These are phyloP conservation scores for Saturnia japonica DNA, from an alignment of 2,888 invertebrate species.

Conservation along the genomic window DNA sequence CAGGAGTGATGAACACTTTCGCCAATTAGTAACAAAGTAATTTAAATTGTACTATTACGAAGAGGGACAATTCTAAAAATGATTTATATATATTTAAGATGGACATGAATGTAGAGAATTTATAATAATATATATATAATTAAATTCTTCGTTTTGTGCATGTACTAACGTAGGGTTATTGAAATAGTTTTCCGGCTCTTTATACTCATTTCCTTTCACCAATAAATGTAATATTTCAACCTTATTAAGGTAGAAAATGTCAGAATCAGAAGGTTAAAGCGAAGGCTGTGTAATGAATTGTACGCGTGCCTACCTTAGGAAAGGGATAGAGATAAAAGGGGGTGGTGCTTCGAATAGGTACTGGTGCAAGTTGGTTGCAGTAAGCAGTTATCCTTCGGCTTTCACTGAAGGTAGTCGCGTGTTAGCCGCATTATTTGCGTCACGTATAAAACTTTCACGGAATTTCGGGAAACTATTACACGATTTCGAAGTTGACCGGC, in stretches of 20 bases:
- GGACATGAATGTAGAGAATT: background rate
- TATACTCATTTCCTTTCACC: slow-evolving; percentile 25
- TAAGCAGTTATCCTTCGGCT: slow-evolving; percentile 64
- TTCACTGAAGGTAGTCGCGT: slow-evolving; percentile 51
- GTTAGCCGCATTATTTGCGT: slow-evolving; percentile 32
- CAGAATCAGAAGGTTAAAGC: slow-evolving; percentile 55
- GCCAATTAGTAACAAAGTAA: too few species aligned
- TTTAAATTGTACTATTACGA: too few species aligned
- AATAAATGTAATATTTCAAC: slow-evolving; percentile 29
- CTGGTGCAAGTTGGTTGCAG: slow-evolving; percentile 62
- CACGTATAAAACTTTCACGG: slow-evolving; percentile 74
- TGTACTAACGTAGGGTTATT: background rate
- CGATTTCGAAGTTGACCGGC: slow-evolving; percentile 54
- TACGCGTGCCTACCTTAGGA: slow-evolving; percentile 47
- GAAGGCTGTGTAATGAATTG: slow-evolving; percentile 55
- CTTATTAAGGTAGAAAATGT: slow-evolving; percentile 39
- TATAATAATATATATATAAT: too few species aligned
- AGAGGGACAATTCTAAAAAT: too few species aligned
- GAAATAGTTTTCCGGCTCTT: slow-evolving; percentile 9
- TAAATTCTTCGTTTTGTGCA: background rate
- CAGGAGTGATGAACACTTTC: too few species aligned
- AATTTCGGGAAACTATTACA: slow-evolving; percentile 62
- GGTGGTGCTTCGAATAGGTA: slow-evolving; percentile 57
- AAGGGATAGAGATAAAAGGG: slow-evolving; percentile 62
- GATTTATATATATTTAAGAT: too few species aligned